Evolutionary conservation across 2,888 invertebrate species (phyloP).

Genomic region (Andrena haemorrhoa): DNA sequence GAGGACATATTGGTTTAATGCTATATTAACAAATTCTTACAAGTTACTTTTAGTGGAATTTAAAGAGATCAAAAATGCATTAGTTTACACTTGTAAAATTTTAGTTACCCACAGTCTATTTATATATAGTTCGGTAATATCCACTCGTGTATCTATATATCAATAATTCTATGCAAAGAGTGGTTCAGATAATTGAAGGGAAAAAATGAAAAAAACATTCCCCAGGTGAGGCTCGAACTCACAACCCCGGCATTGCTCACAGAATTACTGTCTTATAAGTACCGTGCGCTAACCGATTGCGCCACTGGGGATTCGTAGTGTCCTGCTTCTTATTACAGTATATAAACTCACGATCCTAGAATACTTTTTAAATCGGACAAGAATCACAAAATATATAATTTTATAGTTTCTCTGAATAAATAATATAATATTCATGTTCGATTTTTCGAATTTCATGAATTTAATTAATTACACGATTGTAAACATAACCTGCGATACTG

Average conservation of each 20-base stretch:
- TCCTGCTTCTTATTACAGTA: conserved; percentile 44
- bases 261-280: conserved; percentile 98
- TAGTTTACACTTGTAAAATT: background rate
- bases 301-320: conserved; percentile 92
- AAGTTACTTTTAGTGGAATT: background rate
- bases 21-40: background rate
- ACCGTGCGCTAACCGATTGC: conserved; percentile 99
- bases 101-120: background rate
- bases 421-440: background rate
- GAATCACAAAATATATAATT: background rate
- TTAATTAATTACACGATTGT: background rate
- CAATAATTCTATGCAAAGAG: background rate
- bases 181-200: background rate
- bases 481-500: conserved; percentile 13
- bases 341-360: background rate
- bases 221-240: conserved; percentile 99
- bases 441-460: background rate
- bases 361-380: background rate
- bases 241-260: conserved; percentile 99
- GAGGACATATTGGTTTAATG: background rate
- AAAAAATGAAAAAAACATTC: conserved; percentile 86
- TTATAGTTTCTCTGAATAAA: background rate
- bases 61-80: background rate
- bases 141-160: background rate
- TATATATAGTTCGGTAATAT: background rate